Evolutionary conservation across 2,113 vertebrate genomes (phyloP).

Genomic region (Herpailurus yagouaroundi): DNA sequence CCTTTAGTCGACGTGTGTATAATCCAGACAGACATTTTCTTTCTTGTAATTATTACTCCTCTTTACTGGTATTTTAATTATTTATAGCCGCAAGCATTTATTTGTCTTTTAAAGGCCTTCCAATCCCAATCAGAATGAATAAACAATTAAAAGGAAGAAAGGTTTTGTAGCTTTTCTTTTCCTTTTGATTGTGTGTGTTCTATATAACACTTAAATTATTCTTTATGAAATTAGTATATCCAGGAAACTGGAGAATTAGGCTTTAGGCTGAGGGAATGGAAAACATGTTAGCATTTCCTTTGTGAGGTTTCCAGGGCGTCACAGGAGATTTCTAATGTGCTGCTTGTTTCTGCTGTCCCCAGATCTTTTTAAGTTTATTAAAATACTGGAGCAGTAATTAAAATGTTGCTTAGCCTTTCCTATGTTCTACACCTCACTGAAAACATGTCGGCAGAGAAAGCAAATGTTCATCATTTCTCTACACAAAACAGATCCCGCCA

Average conservation of each 20-base stretch:
- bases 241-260: conserved; percentile 70
- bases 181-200: conserved; percentile 77
- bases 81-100: conserved; percentile 77
- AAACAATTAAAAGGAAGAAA: conserved; percentile 77
- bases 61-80: conserved; percentile 79
- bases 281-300: conserved; percentile 69
- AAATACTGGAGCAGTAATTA: conserved; percentile 60
- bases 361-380: conserved; percentile 68
- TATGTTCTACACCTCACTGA: conserved; percentile 46
- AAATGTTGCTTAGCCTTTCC: conserved; percentile 59
- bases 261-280: conserved; percentile 67
- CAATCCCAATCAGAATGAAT: conserved; percentile 76
- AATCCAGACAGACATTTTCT: conserved; percentile 80
- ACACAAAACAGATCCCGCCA: conserved; percentile 53
- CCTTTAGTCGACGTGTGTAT: conserved; percentile 68
- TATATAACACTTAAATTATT: conserved; percentile 75
- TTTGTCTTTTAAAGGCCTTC: conserved; percentile 77
- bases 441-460: conserved; percentile 64
- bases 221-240: conserved; percentile 77
- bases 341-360: conserved; percentile 57
- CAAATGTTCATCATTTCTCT: conserved; percentile 42
- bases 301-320: conserved; percentile 73
- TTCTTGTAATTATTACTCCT: conserved; percentile 70
- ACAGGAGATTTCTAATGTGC: conserved; percentile 62
- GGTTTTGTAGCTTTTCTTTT: conserved; percentile 66